Evolutionary conservation across 2,888 invertebrate genomes (phyloP), one percentile per base, ranked within the genome.

Genomic region (Subacronicta megacephala): DNA sequence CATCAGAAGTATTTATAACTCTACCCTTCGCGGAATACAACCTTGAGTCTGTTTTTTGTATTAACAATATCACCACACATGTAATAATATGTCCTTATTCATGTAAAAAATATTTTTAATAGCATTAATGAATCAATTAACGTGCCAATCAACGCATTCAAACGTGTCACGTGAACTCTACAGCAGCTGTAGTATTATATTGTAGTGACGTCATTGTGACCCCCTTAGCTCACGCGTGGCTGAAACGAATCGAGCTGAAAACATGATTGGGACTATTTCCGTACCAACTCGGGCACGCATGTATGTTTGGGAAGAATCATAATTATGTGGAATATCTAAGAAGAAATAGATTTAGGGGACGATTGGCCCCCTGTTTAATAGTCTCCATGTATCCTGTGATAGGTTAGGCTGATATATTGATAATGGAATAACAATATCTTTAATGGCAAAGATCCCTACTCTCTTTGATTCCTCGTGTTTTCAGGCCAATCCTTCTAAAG

Each of bases 161-260:
- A 36, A 10, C 41, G 37, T 20, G 26, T 37, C 23, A 40, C 29
- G 46, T 47, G 68, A 13, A 33, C 38, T 18, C 35, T 49, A 50
- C 37, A 47, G 51, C 42, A 46, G 67, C 67, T 67, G 67, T 51
- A 40, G 53, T 38, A 53, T 66, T 71, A 67, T 72, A 72, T 72
- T 55, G 52, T 66, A 0, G 41, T 70, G 69, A 72, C 72, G 72
- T 70, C 72, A 70, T n/a, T 3, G 18, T 66, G 72, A 70, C 72
- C 69, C 72, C 72, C 55, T 71, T 69, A 7, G 40, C 45, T 41
- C 46, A 42, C 38, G 47, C 46, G 50, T 69, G 36, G 41, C 17
- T 53, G 60, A 40, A 50, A 35, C 68, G 51, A 61, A 69, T 59
- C 52, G 53, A 46, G 44, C 44, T 47, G 50, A 71, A 71, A 57